Evolutionary conservation across 1,140 invertebrate species (phyloP), one percentile per base, ranked within the genome.

Genomic region (Rhyacophila brunnea): DNA sequence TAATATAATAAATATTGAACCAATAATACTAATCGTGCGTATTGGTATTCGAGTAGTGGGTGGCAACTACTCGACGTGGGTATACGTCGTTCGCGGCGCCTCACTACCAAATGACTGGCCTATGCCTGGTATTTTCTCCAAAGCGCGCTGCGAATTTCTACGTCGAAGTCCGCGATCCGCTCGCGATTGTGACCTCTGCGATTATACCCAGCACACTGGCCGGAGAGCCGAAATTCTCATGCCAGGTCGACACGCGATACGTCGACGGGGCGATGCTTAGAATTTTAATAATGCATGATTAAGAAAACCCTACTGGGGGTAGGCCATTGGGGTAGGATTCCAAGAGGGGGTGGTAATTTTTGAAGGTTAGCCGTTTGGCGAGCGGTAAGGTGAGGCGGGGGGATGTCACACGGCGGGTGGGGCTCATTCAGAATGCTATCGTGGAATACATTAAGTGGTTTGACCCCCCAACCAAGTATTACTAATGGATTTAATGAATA

Each of bases 211-310:
- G 18, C 43, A 19, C 7, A 19, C 43, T 15, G 14, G 19, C 40
- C 10, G 35, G 35, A n/a, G 52, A n/a, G 52, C 42, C 13, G 40
- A 28, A 28, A 28, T 28, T 28, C 23, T 28, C 4, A 5, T 3
- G 23, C 36, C 35, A 13, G 46, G 43, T 47, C 44, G 23, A 38
- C 49, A 59, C 58, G 49, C 57, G 57, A 51, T 59, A 15, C 36
- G 43, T 47, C 53, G 53, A 52, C 23, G 36, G 50, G 42, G 35
- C 51, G 52, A 50, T 48, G 45, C 45, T 45, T 48, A 20, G 28
- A 48, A 62, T 57, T 62, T 62, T 56, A 62, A 62, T 62, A 62
- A 62, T 62, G 60, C 60, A 62, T 46, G 60, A 51, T 51, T 56
- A 56, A 48, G 51, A 48, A 50, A 40, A 17, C 34, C 36, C 46